Conservation (phyloP, 2,797 vertebrate genomes). For the Miichthys miiuy region DNA sequence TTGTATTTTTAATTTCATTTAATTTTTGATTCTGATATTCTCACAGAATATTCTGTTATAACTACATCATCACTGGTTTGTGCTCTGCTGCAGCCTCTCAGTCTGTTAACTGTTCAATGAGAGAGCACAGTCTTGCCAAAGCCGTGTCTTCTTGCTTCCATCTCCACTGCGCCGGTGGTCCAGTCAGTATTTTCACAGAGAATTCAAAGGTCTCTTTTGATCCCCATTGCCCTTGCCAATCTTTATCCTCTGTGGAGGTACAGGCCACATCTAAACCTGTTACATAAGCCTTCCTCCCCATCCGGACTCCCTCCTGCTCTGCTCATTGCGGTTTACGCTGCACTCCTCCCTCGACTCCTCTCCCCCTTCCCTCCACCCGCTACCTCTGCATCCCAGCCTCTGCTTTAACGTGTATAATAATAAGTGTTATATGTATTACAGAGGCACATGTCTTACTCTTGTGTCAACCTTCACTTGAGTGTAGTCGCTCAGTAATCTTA, state of each 20-base stretch:
- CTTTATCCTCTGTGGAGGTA: constrained; percentile 69
- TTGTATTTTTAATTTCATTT: neutral
- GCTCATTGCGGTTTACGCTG: constrained; percentile 60
- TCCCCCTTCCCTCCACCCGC: constrained; percentile 27
- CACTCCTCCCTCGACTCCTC: constrained; percentile 37
- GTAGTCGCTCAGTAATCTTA: constrained; percentile 17
- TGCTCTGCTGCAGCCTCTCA: constrained; percentile 7
- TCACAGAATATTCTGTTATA: neutral
- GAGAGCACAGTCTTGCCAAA: constrained; percentile 7
- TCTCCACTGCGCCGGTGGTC: constrained; percentile 31
- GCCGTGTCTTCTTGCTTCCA: constrained; percentile 21
- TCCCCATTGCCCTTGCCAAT: constrained; percentile 64
- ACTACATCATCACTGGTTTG: neutral
- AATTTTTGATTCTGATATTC: neutral
- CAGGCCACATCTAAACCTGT: constrained; percentile 71
- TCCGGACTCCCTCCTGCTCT: constrained; percentile 48
- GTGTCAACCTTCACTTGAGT: constrained; percentile 22
- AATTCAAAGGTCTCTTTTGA: constrained; percentile 69
- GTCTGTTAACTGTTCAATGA: constrained; percentile 24
- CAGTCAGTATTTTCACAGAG: constrained; percentile 47
- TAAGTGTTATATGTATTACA: constrained; percentile 34
- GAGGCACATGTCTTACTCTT: constrained; percentile 19
- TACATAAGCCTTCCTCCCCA: constrained; percentile 74
- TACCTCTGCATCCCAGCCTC: constrained; percentile 37
- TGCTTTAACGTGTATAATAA: constrained; percentile 43